These are phyloP conservation scores for Lasioglossum figueresi DNA, from an alignment of 2,888 invertebrate species.

Conservation along the genomic window DNA sequence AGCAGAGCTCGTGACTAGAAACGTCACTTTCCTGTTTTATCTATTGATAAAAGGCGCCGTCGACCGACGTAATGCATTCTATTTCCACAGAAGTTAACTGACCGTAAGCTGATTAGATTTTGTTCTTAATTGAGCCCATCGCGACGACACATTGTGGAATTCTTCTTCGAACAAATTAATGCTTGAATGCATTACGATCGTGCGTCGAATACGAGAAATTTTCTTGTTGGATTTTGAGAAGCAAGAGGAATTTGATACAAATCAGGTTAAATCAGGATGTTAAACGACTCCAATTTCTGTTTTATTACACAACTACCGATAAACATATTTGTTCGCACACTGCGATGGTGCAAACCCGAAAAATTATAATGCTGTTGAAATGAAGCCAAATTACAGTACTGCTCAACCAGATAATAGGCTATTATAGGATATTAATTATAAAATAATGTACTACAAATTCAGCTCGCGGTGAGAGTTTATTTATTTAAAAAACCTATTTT, in stretches of 20 bases:
- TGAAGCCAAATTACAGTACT: background rate
- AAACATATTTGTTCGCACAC: background rate
- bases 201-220: background rate
- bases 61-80: constrained; percentile 9
- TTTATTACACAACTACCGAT: background rate
- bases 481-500: background rate
- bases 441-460: background rate
- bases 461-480: background rate
- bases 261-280: background rate
- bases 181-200: background rate
- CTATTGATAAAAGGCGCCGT: constrained; percentile 47
- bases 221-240: background rate
- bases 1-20: constrained; percentile 19
- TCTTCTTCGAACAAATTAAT: background rate
- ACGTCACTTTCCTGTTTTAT: constrained; percentile 33
- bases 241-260: background rate
- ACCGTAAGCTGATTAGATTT: background rate
- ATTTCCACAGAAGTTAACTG: constrained; percentile 24
- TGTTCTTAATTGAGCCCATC: background rate
- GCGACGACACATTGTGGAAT: background rate
- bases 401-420: background rate
- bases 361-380: background rate
- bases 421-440: background rate
- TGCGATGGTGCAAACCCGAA: too few relatives aligned
- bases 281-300: background rate